Evolutionary conservation across 2,113 vertebrate species (phyloP).

Genomic region (Penelope pileata): DNA sequence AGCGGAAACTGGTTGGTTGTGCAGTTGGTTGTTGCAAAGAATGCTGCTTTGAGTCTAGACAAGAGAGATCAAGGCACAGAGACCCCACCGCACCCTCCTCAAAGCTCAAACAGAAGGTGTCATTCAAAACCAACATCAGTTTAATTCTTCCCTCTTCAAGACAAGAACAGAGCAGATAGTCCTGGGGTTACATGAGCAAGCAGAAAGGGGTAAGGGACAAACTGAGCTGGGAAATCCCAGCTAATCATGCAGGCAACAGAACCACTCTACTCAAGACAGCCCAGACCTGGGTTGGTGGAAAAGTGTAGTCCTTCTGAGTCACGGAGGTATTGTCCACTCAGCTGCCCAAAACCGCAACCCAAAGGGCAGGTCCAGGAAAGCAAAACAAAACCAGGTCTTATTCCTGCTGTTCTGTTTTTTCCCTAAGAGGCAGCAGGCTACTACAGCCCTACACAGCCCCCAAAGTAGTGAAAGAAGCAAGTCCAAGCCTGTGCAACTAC

Average conservation of each 20-base stretch:
- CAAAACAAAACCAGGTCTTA: constrained; percentile 3
- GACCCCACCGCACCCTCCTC: background rate
- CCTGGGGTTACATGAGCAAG: constrained; percentile 56
- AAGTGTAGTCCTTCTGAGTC: constrained; percentile 4
- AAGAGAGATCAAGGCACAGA: background rate
- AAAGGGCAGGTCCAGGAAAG: constrained; percentile 15
- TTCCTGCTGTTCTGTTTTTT: constrained; percentile 38
- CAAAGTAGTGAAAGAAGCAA: constrained; percentile 44
- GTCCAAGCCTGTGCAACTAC: constrained; percentile 71
- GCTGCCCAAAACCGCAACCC: background rate
- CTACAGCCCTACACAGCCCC: constrained; percentile 17
- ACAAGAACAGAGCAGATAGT: constrained; percentile 46
- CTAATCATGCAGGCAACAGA: constrained; percentile 35
- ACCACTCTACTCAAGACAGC: constrained; percentile 22
- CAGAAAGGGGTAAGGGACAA: background rate
- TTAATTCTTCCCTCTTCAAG: constrained; percentile 70
- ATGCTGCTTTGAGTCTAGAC: background rate
- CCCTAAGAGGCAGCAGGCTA: constrained; percentile 43
- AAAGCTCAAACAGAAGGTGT: constrained; percentile 11
- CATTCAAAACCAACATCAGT: constrained; percentile 66
- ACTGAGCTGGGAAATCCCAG: constrained; percentile 44
- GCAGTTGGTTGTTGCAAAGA: too few relatives aligned
- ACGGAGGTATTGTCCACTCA: constrained; percentile 4
- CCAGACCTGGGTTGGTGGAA: background rate
- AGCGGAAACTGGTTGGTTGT: too few relatives aligned